These are phyloP conservation scores for Heteropelma amictum DNA, from an alignment of 2,888 invertebrate species.

Conservation along the genomic window DNA sequence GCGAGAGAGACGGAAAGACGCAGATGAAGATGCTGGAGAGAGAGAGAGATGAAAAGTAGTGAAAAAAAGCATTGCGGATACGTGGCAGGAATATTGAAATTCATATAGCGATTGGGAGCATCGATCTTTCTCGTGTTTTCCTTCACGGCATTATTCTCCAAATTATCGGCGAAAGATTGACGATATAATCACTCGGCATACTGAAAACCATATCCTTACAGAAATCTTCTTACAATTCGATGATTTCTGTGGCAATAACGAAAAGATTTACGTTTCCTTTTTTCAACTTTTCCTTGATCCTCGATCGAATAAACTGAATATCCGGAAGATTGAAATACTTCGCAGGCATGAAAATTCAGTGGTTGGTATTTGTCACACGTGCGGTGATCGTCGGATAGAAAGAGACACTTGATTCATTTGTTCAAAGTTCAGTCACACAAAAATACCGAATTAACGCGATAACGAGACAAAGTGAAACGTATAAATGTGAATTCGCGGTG, in stretches of 20 bases:
- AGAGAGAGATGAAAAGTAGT: not conserved
- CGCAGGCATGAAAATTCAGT: not conserved
- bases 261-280: not conserved
- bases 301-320: too few relatives aligned
- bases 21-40: not conserved
- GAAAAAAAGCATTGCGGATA: conserved; percentile 27
- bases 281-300: not conserved
- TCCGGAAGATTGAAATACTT: too few relatives aligned
- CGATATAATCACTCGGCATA: too few relatives aligned
- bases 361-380: not conserved
- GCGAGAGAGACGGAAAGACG: not conserved
- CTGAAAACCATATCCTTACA: too few relatives aligned
- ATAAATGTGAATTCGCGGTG: conserved; percentile 42
- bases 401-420: conserved; percentile 15
- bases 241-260: not conserved
- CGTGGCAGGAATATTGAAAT: conserved; percentile 49
- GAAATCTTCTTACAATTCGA: not conserved
- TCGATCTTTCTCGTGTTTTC: conserved; percentile 18
- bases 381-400: not conserved
- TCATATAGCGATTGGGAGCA: conserved; percentile 37
- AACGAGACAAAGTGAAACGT: conserved; percentile 39
- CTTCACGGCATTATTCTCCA: conserved; percentile 24
- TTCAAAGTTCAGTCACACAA: conserved; percentile 31
- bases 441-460: conserved; percentile 28
- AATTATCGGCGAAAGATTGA: conserved; percentile 1